Conservation (phyloP, 1,140 invertebrate species). For the Bombus superbus region DNA sequence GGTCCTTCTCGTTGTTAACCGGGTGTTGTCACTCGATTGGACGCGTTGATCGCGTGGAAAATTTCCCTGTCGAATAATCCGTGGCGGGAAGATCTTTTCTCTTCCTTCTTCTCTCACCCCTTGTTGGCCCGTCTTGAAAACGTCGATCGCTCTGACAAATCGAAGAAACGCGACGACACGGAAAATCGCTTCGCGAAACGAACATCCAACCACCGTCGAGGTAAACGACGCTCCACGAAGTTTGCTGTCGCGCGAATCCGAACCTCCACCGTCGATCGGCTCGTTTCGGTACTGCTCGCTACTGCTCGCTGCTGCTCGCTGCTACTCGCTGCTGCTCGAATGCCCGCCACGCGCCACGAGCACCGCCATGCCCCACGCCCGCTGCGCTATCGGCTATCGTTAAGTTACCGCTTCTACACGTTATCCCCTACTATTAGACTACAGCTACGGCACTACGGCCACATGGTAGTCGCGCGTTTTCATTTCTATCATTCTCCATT, state of each 20-base stretch:
- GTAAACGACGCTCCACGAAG: conserved; percentile 14
- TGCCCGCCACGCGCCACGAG: conserved; percentile 45
- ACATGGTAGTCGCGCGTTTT: not conserved
- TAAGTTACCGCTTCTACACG: conserved; percentile 15
- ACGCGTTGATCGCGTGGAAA: not conserved
- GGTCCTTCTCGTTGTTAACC: not conserved
- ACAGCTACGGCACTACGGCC: not conserved
- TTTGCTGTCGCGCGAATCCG: conserved; percentile 28
- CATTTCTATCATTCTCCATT: not conserved
- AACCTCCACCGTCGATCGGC: conserved; percentile 29
- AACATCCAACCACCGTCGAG: not conserved
- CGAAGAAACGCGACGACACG: conserved; percentile 23
- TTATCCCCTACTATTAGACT: conserved; percentile 4
- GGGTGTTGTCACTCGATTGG: not conserved
- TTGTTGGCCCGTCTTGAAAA: not conserved
- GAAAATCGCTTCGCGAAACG: conserved; percentile 15
- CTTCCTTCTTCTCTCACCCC: not conserved
- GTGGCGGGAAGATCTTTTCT: not conserved
- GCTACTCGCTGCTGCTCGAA: conserved; percentile 38
- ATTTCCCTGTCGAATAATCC: not conserved
- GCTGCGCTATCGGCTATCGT: conserved; percentile 20
- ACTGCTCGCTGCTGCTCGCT: conserved; percentile 33
- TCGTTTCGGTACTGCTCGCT: conserved; percentile 34
- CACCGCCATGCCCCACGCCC: conserved; percentile 35
- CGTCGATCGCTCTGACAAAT: not conserved